Evolutionary conservation across 2,888 invertebrate genomes (phyloP).

Genomic region (Actias luna): DNA sequence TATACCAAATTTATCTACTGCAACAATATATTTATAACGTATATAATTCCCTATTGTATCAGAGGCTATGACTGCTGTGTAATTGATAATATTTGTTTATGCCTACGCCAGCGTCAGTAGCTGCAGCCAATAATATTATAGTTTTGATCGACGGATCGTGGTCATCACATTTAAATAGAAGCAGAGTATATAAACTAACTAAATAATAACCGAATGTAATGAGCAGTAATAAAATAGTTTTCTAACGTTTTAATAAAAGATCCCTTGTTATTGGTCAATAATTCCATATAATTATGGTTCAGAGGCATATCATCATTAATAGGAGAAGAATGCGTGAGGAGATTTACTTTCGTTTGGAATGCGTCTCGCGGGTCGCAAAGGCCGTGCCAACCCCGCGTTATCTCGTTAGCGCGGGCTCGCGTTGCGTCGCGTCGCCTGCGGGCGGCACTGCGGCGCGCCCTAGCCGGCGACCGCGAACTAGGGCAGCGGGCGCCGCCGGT

Average conservation of each 20-base stretch:
- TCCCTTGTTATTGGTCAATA: neutral
- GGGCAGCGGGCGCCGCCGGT: constrained; percentile 51
- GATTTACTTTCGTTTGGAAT: constrained; percentile 18
- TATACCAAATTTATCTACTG: too few relatives aligned
- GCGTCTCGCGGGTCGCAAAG: constrained; percentile 26
- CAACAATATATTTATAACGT: too few relatives aligned
- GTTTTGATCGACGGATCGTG: too few relatives aligned
- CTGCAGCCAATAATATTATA: too few relatives aligned
- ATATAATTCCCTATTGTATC: too few relatives aligned
- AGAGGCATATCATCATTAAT: neutral
- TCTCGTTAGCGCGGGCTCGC: constrained; percentile 50
- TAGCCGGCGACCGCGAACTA: constrained; percentile 54
- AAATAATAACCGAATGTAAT: too few relatives aligned
- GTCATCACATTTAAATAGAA: too few relatives aligned
- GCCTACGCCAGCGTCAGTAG: too few relatives aligned
- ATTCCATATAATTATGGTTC: neutral
- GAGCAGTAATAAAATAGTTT: neutral
- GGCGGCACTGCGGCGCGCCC: constrained; percentile 51
- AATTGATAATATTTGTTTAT: too few relatives aligned
- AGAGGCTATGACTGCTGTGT: too few relatives aligned
- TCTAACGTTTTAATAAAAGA: neutral
- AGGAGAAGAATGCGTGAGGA: neutral
- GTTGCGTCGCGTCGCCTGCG: constrained; percentile 50
- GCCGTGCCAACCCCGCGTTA: constrained; percentile 39
- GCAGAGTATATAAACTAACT: too few relatives aligned